Conservation (phyloP, 2,113 vertebrate genomes). For the Petrocephalus microphthalmus region DNA sequence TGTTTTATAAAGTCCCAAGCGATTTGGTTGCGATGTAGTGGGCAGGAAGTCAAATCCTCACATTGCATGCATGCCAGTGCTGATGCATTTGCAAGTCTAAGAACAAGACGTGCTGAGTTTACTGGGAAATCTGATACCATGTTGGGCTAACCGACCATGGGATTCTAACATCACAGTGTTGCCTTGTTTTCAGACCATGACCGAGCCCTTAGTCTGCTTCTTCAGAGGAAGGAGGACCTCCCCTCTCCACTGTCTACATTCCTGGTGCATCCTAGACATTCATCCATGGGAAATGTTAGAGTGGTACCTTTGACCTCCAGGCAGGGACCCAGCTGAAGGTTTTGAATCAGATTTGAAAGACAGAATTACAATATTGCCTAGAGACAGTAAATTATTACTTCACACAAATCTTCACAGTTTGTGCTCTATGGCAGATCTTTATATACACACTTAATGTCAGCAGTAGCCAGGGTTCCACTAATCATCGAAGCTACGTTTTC, state of each 20-base stretch:
- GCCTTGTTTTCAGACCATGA: conserved; percentile 21
- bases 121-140: conserved; percentile 33
- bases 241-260: neutral
- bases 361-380: neutral
- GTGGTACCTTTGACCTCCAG: neutral
- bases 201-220: conserved; percentile 19
- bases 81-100: neutral
- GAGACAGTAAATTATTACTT: neutral
- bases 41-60: conserved; percentile 19
- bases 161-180: conserved; percentile 32
- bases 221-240: conserved; percentile 14
- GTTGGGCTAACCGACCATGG: conserved; percentile 40
- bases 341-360: neutral
- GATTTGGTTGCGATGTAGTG: conserved; percentile 29
- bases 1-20: neutral
- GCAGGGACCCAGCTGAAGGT: neutral
- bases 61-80: conserved; percentile 1
- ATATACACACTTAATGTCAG: neutral
- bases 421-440: neutral
- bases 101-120: neutral
- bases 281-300: neutral
- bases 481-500: neutral
- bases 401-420: too few species aligned
- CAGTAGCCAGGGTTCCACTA: too few species aligned
- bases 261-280: neutral